Evolutionary conservation across 2,888 invertebrate genomes (phyloP), one percentile per base, ranked within the genome.

Genomic region (Acronicta alni): DNA sequence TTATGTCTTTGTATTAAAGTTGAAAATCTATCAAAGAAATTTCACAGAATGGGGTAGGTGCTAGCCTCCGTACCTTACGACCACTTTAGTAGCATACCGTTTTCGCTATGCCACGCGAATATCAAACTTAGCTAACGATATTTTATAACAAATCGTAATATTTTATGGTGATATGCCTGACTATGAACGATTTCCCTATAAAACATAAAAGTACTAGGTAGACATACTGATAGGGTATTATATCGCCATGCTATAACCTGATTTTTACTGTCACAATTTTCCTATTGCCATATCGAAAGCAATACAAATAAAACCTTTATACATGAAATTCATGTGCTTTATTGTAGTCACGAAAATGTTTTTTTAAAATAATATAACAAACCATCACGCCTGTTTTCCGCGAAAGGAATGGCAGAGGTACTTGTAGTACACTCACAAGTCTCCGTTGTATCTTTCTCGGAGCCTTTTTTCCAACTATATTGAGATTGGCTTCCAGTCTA

Each of bases 241-340:
- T 30, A 8, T 12, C 14, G 17, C 16, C 39, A 30, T 37, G 17
- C 5, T 32, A 45, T 48, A 45, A 44, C 9, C 16, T 6, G 23
- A 18, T 35, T 62, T 63, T 51, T 37, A 66, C 9, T 39, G 12
- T 39, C 44, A 39, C 23, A 2, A 14, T 67, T 45, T 32, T 32
- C 15, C 20, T 43, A 58, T 43, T 32, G 23, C 12, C 2, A 26
- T 45, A 26, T 41, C 7, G 4, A 41, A 43, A 26, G 5, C 23
- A 18, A 4, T 17, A 41, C 35, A 14, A 32, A 35, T 12, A 16
- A 48, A 9, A 20, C 20, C 15, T 42, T 32, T 12, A 42, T 32
- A 42, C 15, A 23, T 15, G n/a, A 32, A 16, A 16, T 5, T n/a
- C 16, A 14, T 48, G 26, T 14, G 6, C 0, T 42, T 42, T 23